phyloP scores from a whole-genome alignment of 1,140 invertebrate species.

The Brachionus calyciflorus region DNA sequence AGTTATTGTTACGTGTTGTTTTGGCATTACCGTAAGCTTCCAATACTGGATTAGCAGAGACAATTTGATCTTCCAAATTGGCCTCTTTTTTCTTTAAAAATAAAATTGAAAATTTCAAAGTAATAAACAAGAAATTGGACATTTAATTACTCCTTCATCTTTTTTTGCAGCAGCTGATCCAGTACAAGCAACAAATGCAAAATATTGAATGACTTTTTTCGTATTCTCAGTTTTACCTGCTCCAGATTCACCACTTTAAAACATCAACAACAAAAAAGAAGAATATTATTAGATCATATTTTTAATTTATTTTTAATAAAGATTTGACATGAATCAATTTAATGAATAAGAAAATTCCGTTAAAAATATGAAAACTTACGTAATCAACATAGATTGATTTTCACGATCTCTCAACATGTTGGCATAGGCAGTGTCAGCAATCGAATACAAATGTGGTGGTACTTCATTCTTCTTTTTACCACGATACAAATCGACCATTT shows the following conservation, averaged over 20 bases:
- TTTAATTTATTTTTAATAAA: too few species aligned
- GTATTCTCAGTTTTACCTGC: constrained; percentile 70
- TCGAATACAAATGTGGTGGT: constrained; percentile 98
- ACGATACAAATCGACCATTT: constrained; percentile 93
- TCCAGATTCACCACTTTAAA: constrained; percentile 65
- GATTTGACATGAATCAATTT: too few species aligned
- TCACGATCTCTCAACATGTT: constrained; percentile 77
- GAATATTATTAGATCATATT: too few species aligned
- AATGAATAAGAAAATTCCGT: too few species aligned
- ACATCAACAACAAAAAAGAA: neutral
- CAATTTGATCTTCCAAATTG: constrained; percentile 67
- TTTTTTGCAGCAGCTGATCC: constrained; percentile 61
- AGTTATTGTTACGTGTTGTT: constrained; percentile 67
- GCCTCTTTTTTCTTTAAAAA: constrained; percentile 34
- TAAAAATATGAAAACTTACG: constrained; percentile 64
- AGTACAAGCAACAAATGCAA: constrained; percentile 64
- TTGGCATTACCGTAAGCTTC: constrained; percentile 67
- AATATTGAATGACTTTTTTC: constrained; percentile 70
- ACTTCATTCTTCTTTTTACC: constrained; percentile 98
- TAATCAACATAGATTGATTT: constrained; percentile 54
- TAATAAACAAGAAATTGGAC: too few species aligned
- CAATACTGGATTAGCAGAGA: constrained; percentile 65
- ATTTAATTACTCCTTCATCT: constrained; percentile 13
- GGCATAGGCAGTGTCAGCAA: constrained; percentile 98
- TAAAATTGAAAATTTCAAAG: neutral